Evolutionary conservation across 2,797 vertebrate genomes (phyloP).

Genomic region (Orestias chungarensis): DNA sequence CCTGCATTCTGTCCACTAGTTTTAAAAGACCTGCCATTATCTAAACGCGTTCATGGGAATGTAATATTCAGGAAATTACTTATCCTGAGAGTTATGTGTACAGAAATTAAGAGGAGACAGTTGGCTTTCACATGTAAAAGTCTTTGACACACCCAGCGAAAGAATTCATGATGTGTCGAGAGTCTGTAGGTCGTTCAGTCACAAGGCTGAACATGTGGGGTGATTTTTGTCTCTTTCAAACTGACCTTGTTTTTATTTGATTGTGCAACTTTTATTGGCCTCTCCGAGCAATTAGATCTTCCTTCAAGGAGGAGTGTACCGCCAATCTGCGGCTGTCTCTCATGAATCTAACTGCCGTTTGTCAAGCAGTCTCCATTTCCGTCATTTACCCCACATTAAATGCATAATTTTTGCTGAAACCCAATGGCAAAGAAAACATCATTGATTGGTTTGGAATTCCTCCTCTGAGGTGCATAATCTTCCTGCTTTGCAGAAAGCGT

Average conservation of each 20-base stretch:
- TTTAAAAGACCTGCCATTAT: no score
- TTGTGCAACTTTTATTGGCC: constrained; percentile 36
- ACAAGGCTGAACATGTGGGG: constrained; percentile 39
- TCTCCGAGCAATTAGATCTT: constrained; percentile 48
- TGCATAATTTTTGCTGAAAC: constrained; percentile 8
- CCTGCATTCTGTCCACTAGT: no score
- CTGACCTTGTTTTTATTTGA: constrained; percentile 35
- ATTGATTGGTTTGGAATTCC: not conserved
- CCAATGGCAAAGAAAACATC: not conserved
- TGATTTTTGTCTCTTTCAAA: constrained; percentile 19
- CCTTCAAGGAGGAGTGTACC: constrained; percentile 31
- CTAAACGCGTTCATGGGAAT: no score
- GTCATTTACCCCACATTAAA: constrained; percentile 3
- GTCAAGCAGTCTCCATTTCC: constrained; percentile 14
- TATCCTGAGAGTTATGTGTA: not conserved
- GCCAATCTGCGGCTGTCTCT: constrained; percentile 41
- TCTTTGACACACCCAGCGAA: constrained; percentile 5
- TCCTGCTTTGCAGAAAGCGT: constrained; percentile 15
- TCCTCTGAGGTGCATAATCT: not conserved
- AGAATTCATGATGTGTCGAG: constrained; percentile 40
- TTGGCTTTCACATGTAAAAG: constrained; percentile 28
- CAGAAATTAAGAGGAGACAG: not conserved
- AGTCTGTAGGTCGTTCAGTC: constrained; percentile 18
- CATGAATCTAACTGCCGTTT: constrained; percentile 33
- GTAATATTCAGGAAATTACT: no score